Percentiles rank a stretch among this genome's conserved stretches.
Conservation (phyloP, 1,140 invertebrate species). For the Brachionus sp. region DNA sequence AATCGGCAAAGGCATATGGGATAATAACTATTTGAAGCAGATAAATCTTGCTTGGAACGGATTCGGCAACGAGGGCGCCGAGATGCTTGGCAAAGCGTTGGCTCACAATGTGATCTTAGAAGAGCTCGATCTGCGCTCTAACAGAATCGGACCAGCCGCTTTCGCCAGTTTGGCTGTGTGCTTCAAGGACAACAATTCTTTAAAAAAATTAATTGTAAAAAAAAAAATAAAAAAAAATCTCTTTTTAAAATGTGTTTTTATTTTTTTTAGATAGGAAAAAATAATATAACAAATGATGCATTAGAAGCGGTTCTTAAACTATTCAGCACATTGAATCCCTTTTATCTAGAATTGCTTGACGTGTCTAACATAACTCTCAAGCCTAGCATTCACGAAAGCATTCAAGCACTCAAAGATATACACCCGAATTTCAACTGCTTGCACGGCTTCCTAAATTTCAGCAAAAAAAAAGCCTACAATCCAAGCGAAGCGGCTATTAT, state of each 20-base stretch:
- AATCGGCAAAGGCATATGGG: conserved; percentile 55
- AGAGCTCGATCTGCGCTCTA: conserved; percentile 50
- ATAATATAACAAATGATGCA: conserved; percentile 21
- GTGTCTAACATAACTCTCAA: conserved; percentile 37
- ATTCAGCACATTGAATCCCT: not conserved
- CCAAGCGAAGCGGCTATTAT: conserved; percentile 51
- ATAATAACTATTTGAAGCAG: conserved; percentile 23
- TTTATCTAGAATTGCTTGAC: conserved; percentile 15
- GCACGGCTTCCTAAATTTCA: conserved; percentile 46
- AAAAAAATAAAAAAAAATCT: not conserved
- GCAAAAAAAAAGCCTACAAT: conserved; percentile 50
- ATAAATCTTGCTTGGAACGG: conserved; percentile 50
- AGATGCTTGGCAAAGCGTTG: conserved; percentile 48
- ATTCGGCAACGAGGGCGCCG: conserved; percentile 49
- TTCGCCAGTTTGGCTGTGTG: conserved; percentile 35
- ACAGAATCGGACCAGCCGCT: conserved; percentile 49
- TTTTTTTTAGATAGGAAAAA: conserved; percentile 6
- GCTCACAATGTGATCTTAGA: conserved; percentile 48
- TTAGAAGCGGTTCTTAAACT: conserved; percentile 40
- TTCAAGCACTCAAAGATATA: conserved; percentile 17
- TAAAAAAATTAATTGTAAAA: conserved; percentile 47
- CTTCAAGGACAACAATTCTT: conserved; percentile 43
- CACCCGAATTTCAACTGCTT: conserved; percentile 46
- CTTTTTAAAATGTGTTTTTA: not conserved
- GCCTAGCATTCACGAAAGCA: not conserved